Conservation (phyloP, 2,888 invertebrate genomes). For the Lordiphosa andalusiaca region DNA sequence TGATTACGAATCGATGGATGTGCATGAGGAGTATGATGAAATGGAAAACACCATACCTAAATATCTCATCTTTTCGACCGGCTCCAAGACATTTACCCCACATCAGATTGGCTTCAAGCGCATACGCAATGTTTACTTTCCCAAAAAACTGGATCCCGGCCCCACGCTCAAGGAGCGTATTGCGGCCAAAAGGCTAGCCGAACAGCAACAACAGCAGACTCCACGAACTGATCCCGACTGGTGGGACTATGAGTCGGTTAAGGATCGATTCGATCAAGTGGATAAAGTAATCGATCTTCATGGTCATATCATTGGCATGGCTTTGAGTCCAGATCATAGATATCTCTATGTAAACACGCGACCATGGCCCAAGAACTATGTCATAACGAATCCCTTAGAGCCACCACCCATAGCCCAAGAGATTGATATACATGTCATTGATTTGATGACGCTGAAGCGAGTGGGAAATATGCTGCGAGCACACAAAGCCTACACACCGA, state of each 20-base stretch:
- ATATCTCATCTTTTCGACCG: slow-evolving; percentile 89
- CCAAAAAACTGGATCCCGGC: slow-evolving; percentile 85
- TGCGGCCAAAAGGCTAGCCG: slow-evolving; percentile 80
- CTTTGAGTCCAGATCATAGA: slow-evolving; percentile 90
- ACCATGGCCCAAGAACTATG: slow-evolving; percentile 89
- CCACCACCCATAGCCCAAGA: slow-evolving; percentile 93
- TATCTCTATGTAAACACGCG: slow-evolving; percentile 91
- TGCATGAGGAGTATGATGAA: slow-evolving; percentile 81
- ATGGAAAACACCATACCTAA: slow-evolving; percentile 84
- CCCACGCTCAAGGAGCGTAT: slow-evolving; percentile 85
- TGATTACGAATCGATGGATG: slow-evolving; percentile 65
- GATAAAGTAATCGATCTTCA: slow-evolving; percentile 91
- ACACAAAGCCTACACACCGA: slow-evolving; percentile 91
- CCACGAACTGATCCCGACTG: slow-evolving; percentile 84
- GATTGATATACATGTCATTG: slow-evolving; percentile 93
- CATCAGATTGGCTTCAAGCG: slow-evolving; percentile 91
- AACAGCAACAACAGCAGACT: slow-evolving; percentile 65
- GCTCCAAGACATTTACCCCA: slow-evolving; percentile 90
- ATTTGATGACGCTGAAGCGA: slow-evolving; percentile 87
- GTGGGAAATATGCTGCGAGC: slow-evolving; percentile 89
- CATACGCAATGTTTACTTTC: slow-evolving; percentile 86
- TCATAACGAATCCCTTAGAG: slow-evolving; percentile 87
- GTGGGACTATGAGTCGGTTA: slow-evolving; percentile 85
- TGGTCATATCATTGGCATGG: slow-evolving; percentile 93
- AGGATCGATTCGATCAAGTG: slow-evolving; percentile 86